These are phyloP conservation scores for Clupea harengus DNA, from an alignment of 2,113 vertebrate species.

Conservation along the genomic window DNA sequence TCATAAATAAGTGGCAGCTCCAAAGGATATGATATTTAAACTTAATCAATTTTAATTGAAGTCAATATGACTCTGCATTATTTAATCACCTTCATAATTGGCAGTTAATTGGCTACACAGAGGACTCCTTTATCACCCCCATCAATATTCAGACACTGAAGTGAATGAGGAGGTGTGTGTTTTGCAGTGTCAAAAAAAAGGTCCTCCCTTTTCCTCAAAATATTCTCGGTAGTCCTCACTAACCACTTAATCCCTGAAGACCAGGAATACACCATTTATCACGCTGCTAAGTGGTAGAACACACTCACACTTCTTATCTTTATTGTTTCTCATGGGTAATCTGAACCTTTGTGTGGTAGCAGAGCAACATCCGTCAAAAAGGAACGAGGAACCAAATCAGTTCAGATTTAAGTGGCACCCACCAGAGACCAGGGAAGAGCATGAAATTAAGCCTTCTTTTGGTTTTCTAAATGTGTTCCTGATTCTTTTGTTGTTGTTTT, in stretches of 20 bases:
- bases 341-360: neutral
- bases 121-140: neutral
- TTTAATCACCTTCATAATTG: slow-evolving; percentile 4
- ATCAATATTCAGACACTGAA: neutral
- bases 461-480: neutral
- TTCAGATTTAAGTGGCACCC: neutral
- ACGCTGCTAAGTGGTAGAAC: neutral
- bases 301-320: neutral
- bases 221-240: neutral
- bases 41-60: slow-evolving; percentile 6
- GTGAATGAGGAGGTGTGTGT: neutral
- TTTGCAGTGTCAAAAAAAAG: neutral
- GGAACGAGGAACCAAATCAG: neutral
- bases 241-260: neutral
- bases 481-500: neutral
- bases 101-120: neutral
- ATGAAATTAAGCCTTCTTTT: neutral
- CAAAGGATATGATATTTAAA: neutral
- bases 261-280: neutral
- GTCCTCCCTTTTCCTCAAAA: neutral
- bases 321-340: neutral
- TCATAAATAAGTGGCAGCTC: neutral
- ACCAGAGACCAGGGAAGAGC: neutral
- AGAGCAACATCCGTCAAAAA: neutral
- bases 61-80: neutral